These are phyloP conservation scores for Amazona finschi DNA, from an alignment of 2,797 vertebrate genomes.

Conservation along the genomic window DNA sequence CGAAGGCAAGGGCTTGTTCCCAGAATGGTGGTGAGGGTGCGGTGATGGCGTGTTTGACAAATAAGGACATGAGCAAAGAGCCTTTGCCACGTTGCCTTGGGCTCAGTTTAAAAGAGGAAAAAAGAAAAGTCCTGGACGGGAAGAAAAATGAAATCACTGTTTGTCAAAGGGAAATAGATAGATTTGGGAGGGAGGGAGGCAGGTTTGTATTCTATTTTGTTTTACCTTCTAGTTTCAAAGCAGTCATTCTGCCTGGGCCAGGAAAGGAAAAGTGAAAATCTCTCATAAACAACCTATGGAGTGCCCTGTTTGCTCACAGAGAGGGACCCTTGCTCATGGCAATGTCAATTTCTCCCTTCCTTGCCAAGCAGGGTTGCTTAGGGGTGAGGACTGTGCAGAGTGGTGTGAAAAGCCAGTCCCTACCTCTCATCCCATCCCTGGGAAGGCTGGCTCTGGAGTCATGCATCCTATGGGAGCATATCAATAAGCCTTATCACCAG, in stretches of 20 bases:
- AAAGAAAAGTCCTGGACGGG: slow-evolving; percentile 25
- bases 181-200: slow-evolving; percentile 15
- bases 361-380: not conserved
- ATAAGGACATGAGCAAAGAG: slow-evolving; percentile 71
- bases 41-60: slow-evolving; percentile 60
- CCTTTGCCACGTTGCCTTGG: slow-evolving; percentile 67
- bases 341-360: not conserved
- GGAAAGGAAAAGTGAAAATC: not conserved
- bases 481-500: rapidly evolving
- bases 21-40: slow-evolving; percentile 36
- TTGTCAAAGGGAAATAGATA: slow-evolving; percentile 68
- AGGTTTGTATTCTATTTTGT: not conserved
- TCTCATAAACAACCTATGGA: not conserved
- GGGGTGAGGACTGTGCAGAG: not conserved
- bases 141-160: slow-evolving; percentile 55
- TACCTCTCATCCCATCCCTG: rapidly evolving
- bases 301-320: not conserved
- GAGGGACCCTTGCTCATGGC: not conserved
- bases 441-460: not conserved
- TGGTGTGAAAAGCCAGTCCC: not conserved
- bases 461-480: rapidly evolving
- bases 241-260: not conserved
- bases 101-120: slow-evolving; percentile 55
- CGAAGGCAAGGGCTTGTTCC: slow-evolving; percentile 17
- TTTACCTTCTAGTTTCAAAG: slow-evolving; percentile 47